Evolutionary conservation across 2,113 vertebrate species (phyloP), one percentile per base, ranked within the genome.

Genomic region (Platysteira castanea): DNA sequence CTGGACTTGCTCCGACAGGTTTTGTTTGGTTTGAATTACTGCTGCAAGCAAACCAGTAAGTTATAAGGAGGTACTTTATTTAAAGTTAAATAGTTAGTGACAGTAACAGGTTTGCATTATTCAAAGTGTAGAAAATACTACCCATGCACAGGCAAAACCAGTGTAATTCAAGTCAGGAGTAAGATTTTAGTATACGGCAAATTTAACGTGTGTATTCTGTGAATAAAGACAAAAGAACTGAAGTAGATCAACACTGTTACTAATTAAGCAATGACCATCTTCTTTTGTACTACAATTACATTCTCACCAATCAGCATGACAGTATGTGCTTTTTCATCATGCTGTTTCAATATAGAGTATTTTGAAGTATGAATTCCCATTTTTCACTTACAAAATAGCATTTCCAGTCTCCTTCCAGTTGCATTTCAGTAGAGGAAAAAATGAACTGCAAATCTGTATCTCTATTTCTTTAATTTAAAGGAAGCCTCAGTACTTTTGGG

Each of bases 1-100:
- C 13, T 77, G 42, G 31, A 77, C 56, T 69, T 35, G 22, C 14
- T 63, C 64, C 8, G 11, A 9, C 37, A 46, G 31, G 10, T 94
- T 92, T 75, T 54, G 52, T 76, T 89, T 82, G 28, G 14, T 81
- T 84, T 91, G 44, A 95, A 86, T 91, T 68, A 90, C 33, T 77
- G 64, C 53, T 92, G 56, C 53, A 95, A 96, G 83, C 74, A 89
- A 77, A 71, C 28, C 71, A 84, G 26, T 93, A 53, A 86, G 57
- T 91, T 95, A 19, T 7, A 87, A 81, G 89, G 93, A 92, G 7
- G 23, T 95, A 89, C 80, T 97, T 96, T 96, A 97, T 97, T 97
- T 93, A 90, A 92, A 91, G 39, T 88, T 79, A 89, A 95, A 93
- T 96, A 96, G 96, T 92, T 89, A 92, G 71, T 85, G 77, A 94